phyloP scores from a whole-genome alignment of 1,140 invertebrate genomes.

The Adelges cooleyi region DNA sequence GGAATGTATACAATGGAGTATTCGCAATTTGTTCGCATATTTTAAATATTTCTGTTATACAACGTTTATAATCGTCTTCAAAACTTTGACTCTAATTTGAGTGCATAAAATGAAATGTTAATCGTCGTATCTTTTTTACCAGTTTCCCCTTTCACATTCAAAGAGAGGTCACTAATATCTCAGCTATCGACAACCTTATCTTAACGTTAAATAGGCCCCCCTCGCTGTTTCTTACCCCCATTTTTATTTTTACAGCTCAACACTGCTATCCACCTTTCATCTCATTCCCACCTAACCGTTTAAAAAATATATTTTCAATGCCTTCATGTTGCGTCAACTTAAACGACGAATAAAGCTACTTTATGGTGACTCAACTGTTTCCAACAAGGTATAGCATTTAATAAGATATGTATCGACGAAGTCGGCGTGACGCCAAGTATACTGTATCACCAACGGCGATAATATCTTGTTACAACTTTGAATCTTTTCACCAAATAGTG shows the following conservation, averaged over 20 bases:
- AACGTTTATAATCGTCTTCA: neutral
- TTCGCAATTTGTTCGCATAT: neutral
- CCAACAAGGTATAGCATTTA: neutral
- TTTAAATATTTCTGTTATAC: neutral
- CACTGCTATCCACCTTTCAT: no score
- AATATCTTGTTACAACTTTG: neutral
- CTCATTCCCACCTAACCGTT: no score
- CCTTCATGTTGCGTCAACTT: neutral
- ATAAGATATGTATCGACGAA: neutral
- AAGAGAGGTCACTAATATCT: no score
- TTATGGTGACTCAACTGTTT: neutral
- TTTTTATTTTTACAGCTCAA: no score
- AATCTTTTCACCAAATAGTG: neutral
- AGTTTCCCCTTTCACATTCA: no score
- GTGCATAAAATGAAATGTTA: neutral
- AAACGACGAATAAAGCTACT: neutral
- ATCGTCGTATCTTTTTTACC: no score
- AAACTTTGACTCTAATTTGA: neutral
- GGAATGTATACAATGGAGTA: neutral
- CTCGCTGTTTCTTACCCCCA: no score
- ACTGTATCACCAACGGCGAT: neutral
- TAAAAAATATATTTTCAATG: no score
- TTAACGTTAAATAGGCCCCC: no score
- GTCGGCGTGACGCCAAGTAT: neutral
- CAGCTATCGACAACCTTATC: no score